phyloP scores from a whole-genome alignment of 1,140 invertebrate genomes.

The Luehdorfia chinensis region DNA sequence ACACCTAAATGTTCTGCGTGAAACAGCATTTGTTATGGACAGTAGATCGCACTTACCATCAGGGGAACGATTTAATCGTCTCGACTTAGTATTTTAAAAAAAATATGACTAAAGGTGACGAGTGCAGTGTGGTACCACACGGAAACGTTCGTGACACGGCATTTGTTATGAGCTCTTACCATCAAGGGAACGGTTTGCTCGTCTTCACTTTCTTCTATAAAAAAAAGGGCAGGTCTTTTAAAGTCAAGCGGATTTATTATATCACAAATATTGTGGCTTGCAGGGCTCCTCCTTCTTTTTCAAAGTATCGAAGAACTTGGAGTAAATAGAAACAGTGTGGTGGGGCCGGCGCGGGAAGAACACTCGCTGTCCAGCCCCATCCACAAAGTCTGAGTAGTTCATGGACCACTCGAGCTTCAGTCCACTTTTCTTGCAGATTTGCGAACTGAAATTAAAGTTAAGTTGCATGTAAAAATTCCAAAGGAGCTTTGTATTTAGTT shows the following conservation, averaged over 20 bases:
- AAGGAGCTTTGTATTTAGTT: too few species aligned
- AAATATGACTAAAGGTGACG: too few species aligned
- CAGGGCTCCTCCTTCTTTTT: conserved; percentile 31
- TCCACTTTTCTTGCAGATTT: conserved; percentile 49
- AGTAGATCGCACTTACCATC: too few species aligned
- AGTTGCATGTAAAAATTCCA: background rate
- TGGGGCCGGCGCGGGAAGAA: conserved; percentile 60
- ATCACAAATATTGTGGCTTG: conserved; percentile 24
- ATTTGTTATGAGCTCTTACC: background rate
- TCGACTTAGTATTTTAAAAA: too few species aligned
- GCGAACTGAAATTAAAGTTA: conserved; percentile 30
- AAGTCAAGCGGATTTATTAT: background rate
- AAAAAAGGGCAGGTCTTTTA: too few species aligned
- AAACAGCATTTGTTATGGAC: too few species aligned
- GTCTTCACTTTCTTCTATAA: too few species aligned
- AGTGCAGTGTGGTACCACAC: too few species aligned
- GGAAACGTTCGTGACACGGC: too few species aligned
- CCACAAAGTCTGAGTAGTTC: conserved; percentile 51
- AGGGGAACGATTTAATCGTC: too few species aligned
- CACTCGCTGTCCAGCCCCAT: conserved; percentile 41
- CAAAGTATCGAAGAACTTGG: conserved; percentile 33
- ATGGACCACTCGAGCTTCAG: conserved; percentile 59
- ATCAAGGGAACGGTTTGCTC: background rate
- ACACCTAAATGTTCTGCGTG: too few species aligned
- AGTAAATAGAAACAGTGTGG: conserved; percentile 38